Evolutionary conservation across 64 coral and sea anemone species (phyloP).

Genomic region (Stichodactyla mertensii): DNA sequence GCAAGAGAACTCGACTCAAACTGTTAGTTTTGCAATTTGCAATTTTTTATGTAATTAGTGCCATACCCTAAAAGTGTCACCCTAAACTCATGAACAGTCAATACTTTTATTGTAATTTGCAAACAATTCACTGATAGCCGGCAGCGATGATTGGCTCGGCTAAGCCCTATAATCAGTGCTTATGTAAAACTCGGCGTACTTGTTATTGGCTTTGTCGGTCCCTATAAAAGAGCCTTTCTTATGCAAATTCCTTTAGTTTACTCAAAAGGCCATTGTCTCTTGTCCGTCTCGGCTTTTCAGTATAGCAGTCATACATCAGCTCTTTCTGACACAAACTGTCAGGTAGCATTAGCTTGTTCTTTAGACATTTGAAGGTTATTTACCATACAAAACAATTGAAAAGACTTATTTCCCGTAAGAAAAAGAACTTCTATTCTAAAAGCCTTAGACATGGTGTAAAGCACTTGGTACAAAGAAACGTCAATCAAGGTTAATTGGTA

Average conservation of each 20-base stretch:
- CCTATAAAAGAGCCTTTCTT: constrained; percentile 10
- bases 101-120: constrained; percentile 15
- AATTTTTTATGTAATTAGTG: constrained; percentile 87
- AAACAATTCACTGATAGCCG: constrained; percentile 5
- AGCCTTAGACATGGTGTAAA: too few species aligned
- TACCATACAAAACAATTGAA: neutral
- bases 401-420: too few species aligned
- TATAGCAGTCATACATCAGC: neutral
- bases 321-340: neutral
- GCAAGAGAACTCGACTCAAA: constrained; percentile 45
- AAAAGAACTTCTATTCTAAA: too few species aligned
- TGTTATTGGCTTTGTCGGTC: constrained; percentile 21
- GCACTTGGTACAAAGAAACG: too few species aligned
- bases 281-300: neutral
- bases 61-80: constrained; percentile 19
- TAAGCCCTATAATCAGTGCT: constrained; percentile 1
- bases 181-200: constrained; percentile 2
- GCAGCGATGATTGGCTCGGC: constrained; percentile 13
- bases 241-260: constrained; percentile 11
- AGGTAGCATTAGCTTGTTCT: neutral
- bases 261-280: constrained; percentile 17
- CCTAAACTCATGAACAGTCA: neutral
- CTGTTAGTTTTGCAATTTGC: constrained; percentile 89
- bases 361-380: neutral
- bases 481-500: too few species aligned